Evolutionary conservation across 2,797 vertebrate species (phyloP), one percentile per base, ranked within the genome.

Genomic region (Pangasius sanitwongsei): DNA sequence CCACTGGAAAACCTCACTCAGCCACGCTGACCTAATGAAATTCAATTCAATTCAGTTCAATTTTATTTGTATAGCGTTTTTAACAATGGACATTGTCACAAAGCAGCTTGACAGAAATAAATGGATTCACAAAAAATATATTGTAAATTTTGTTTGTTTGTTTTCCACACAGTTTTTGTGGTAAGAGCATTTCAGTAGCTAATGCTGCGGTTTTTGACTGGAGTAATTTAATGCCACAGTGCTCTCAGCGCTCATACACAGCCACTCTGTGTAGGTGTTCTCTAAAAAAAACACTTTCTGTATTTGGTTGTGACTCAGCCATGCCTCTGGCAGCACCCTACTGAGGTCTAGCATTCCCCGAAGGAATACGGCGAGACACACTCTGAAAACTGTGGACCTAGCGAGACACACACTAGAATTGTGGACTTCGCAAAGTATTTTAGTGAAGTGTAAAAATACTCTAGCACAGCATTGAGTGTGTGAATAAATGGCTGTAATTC

Each of bases 181-280:
- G 23, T n/a, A 44, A 48, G 13, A 83, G 37, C 83, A 75, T 87
- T 90, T 89, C 85, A 81, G 67, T 85, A 83, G 87, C 89, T 90
- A 86, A 90, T 89, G 86, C 87, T 85, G 88, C 75, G 65, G 87
- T 80, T 83, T 85, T 75, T 88, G 65, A 67, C 89, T 89, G 63
- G 48, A 74, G 90, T 89, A 88, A 90, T 90, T 91, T 90, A 91
- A 91, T 88, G 89, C 59, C 88, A 87, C 85, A 57, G 59, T 89
- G 86, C 84, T 91, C 59, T 20, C 75, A 44, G 80, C 70, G 31
- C 89, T 89, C 74, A 28, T 67, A 87, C 75, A 65, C 75, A 83
- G 78, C 55, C 23, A 55, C n/a, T 67, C 25, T 67, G 87, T 74
- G 91, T 87, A 74, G 55, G 50, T 74, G 55, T 74, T 86, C 48